A percentile compares a stretch with the other conserved stretches of the same genome.
phyloP scores from a whole-genome alignment of 2,113 vertebrate species.

The Plotosus lineatus region DNA sequence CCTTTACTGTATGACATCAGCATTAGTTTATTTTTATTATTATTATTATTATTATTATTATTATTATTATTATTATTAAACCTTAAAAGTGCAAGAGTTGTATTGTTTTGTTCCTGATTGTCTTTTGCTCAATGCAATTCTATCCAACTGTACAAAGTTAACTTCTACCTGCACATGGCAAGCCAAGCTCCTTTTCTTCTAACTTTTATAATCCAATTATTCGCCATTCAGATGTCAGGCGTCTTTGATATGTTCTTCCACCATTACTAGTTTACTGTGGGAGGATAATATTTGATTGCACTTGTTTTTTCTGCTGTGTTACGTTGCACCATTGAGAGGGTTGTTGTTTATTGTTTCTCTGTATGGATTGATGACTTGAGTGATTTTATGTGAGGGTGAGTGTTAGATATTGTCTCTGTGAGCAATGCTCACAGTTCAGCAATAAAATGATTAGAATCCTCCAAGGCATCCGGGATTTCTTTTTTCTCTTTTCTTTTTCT shows the following conservation, averaged over 20 bases:
- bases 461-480: conserved; percentile 15
- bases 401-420: conserved; percentile 47
- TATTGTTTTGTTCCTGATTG: conserved; percentile 1
- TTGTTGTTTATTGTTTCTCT: conserved; percentile 43
- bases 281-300: conserved; percentile 41
- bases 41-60: no score
- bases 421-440: conserved; percentile 49
- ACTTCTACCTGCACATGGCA: background rate
- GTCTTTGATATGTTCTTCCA: conserved; percentile 26
- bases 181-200: background rate
- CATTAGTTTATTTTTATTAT: background rate
- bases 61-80: background rate
- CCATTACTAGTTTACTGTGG: conserved; percentile 16
- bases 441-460: conserved; percentile 63
- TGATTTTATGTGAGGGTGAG: conserved; percentile 36
- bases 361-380: conserved; percentile 32
- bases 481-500: background rate
- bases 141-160: background rate
- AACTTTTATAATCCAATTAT: conserved; percentile 24
- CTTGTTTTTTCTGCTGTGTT: conserved; percentile 38
- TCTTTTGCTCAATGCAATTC: background rate
- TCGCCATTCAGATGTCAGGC: conserved; percentile 16
- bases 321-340: conserved; percentile 34
- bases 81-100: background rate
- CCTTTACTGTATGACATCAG: background rate